These are phyloP conservation scores for Datnioides undecimradiatus DNA, from an alignment of 2,113 vertebrate species.

Conservation along the genomic window DNA sequence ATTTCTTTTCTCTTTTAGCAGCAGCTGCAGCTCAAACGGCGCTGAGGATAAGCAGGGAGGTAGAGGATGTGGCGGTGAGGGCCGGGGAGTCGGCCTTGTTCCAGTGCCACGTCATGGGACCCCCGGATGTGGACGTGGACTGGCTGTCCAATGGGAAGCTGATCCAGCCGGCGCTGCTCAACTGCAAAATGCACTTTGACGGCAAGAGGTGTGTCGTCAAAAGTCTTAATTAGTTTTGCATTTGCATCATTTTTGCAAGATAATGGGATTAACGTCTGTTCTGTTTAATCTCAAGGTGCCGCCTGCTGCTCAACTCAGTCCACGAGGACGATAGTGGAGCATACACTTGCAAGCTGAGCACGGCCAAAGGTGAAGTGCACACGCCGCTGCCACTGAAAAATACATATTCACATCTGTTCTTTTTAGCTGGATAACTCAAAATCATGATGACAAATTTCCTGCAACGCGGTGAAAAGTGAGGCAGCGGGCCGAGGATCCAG, in stretches of 20 bases:
- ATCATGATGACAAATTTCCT: background rate
- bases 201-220: slow-evolving; percentile 87
- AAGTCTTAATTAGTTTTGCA: background rate
- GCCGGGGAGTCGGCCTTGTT: slow-evolving; percentile 94
- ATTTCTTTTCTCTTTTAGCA: slow-evolving; percentile 40
- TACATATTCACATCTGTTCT: background rate
- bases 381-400: background rate
- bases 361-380: slow-evolving; percentile 89
- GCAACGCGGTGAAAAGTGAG: background rate
- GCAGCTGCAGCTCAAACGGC: slow-evolving; percentile 81
- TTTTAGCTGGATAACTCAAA: background rate
- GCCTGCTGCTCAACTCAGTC: slow-evolving; percentile 92
- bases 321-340: slow-evolving; percentile 95
- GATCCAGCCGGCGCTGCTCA: slow-evolving; percentile 94
- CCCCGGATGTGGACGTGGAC: slow-evolving; percentile 92
- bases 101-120: slow-evolving; percentile 91
- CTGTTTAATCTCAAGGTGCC: slow-evolving; percentile 78
- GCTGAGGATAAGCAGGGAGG: slow-evolving; percentile 86
- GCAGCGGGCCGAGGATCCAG: background rate
- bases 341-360: slow-evolving; percentile 96
- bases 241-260: background rate
- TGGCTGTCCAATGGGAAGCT: slow-evolving; percentile 94
- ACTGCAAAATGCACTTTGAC: slow-evolving; percentile 99
- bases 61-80: slow-evolving; percentile 88
- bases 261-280: background rate